Conservation (phyloP, 1,140 invertebrate species). For the Leguminivora glycinivorella region DNA sequence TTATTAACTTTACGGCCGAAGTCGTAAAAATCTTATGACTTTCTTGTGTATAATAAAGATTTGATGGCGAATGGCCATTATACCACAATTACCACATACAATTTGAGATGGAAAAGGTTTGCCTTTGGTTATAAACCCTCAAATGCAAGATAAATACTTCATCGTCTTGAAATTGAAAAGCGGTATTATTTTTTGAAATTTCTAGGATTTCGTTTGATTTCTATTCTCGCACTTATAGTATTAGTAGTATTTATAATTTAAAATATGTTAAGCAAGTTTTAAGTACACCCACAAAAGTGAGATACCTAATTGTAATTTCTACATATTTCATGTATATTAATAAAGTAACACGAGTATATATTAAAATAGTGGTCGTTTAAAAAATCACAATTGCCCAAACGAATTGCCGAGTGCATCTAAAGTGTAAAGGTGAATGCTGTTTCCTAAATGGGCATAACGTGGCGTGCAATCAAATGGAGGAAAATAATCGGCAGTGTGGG, state of each 20-base stretch:
- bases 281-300: too few relatives aligned
- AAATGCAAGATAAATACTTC: too few relatives aligned
- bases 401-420: not conserved
- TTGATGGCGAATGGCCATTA: not conserved
- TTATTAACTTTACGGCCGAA: not conserved
- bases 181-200: too few relatives aligned
- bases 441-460: not conserved
- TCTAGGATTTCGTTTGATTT: too few relatives aligned
- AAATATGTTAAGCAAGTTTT: too few relatives aligned
- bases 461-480: conserved; percentile 18
- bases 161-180: too few relatives aligned
- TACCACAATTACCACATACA: not conserved
- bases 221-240: too few relatives aligned
- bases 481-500: conserved; percentile 32
- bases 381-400: not conserved
- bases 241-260: too few relatives aligned
- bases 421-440: not conserved
- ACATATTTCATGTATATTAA: too few relatives aligned
- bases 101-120: not conserved
- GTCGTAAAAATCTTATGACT: not conserved
- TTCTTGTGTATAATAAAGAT: conserved; percentile 7
- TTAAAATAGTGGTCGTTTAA: not conserved
- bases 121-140: too few relatives aligned
- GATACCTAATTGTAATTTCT: too few relatives aligned
- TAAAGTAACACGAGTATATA: too few relatives aligned